These are phyloP conservation scores for Malurus melanocephalus DNA, from an alignment of 2,113 vertebrate genomes.

Conservation along the genomic window DNA sequence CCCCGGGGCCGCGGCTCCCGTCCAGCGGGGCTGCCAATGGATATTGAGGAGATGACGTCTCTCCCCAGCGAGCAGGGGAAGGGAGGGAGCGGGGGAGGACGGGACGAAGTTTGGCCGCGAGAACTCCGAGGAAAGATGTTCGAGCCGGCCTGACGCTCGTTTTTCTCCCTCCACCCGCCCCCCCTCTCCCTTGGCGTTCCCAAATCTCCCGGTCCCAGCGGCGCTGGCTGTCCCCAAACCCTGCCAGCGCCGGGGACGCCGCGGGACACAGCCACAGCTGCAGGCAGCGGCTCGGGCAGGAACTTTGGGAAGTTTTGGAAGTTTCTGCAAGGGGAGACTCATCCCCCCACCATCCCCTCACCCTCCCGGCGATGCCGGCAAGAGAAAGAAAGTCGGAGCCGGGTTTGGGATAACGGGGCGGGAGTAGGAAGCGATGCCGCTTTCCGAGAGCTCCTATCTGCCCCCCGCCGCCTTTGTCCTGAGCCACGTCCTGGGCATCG, in stretches of 20 bases:
- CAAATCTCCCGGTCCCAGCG: neutral
- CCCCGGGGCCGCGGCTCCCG: neutral
- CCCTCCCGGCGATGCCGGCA: conserved; percentile 36
- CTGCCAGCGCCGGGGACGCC: neutral
- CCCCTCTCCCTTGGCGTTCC: neutral
- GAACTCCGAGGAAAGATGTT: conserved; percentile 66
- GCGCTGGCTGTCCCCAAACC: neutral
- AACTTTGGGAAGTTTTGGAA: conserved; percentile 43
- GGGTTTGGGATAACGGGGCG: neutral
- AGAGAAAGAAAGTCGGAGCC: conserved; percentile 17
- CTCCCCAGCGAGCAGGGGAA: neutral
- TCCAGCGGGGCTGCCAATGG: conserved; percentile 46
- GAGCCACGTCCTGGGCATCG: conserved; percentile 75
- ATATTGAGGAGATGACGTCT: conserved; percentile 58
- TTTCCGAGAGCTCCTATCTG: conserved; percentile 69
- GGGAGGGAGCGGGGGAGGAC: neutral
- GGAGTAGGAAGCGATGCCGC: conserved; percentile 64
- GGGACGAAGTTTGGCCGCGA: conserved; percentile 55
- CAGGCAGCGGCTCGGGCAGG: conserved; percentile 39
- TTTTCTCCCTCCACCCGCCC: neutral
- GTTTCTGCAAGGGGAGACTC: neutral
- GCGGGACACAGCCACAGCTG: neutral
- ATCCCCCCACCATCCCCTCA: neutral
- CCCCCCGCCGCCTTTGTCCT: conserved; percentile 67
- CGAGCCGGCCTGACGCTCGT: conserved; percentile 53